Evolutionary conservation across 2,888 invertebrate genomes (phyloP), one percentile per base, ranked within the genome.

Genomic region (Mesodorylaimus sp.): DNA sequence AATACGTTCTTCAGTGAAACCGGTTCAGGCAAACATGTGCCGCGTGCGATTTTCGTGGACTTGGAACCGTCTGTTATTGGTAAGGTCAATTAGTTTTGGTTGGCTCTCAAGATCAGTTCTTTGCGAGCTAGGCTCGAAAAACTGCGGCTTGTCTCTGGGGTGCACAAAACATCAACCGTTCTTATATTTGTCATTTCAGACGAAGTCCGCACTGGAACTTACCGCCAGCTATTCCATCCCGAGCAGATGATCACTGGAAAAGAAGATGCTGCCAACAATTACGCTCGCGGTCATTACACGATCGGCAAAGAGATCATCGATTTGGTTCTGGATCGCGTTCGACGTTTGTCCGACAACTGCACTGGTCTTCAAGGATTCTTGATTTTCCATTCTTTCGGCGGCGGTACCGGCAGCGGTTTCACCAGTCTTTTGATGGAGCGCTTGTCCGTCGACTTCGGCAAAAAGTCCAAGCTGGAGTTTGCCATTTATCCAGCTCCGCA

Each of bases 181-280:
- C n/a, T n/a, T n/a, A n/a, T n/a, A n/a, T n/a, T n/a, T n/a, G 5
- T 44, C 25, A 3, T 52, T 16, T 10, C 51, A 60, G 69, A 69
- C 56, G 70, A 70, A 57, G 66, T 69, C 2, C 60, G 69, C 26
- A 67, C 66, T 16, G 69, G 69, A 19, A 64, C 62, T 10, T 89
- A 89, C 76, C 77, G 87, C 56, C 86, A 87, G 72, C 77, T 93
- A 65, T 91, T 91, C 78, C 91, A 93, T 71, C 91, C 91, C 55
- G 91, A 91, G 74, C 91, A 91, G 73, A 75, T 89, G 69, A 87
- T 89, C 71, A 87, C 87, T 61, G 88, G 89, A 60, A 91, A 91
- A 71, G 89, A 89, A 73, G 89, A 89, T 68, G 91, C 91, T 44
- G 91, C 91, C 60, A 91, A 93, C 74, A 91, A 93, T 75, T 93